Conservation (phyloP, 2,888 invertebrate genomes). For the Harpalus rubripes region DNA sequence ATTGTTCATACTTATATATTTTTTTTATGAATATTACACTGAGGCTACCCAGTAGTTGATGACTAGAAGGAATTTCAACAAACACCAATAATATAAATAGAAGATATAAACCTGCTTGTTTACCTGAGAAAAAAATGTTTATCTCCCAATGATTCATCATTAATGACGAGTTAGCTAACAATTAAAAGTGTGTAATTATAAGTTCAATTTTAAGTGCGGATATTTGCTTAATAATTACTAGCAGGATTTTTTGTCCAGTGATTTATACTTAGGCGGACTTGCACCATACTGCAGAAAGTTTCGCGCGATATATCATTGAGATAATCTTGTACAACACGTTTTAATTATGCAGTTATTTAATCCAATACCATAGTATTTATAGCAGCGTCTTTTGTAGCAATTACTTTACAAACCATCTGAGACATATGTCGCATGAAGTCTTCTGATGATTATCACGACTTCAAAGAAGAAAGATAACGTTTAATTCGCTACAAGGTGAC, state of each 20-base stretch:
- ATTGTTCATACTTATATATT: neutral
- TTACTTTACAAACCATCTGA: conserved; percentile 23
- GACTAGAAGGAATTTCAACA: conserved; percentile 30
- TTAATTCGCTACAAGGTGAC: conserved; percentile 28
- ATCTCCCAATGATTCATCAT: conserved; percentile 44
- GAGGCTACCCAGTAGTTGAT: neutral
- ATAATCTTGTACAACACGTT: conserved; percentile 33
- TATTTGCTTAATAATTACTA: conserved; percentile 31
- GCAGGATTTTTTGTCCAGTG: conserved; percentile 5
- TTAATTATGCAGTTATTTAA: conserved; percentile 37
- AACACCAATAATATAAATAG: conserved; percentile 22
- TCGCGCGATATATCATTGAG: conserved; percentile 23
- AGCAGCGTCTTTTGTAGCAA: conserved; percentile 30
- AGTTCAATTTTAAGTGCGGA: conserved; percentile 27
- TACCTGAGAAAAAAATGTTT: conserved; percentile 22
- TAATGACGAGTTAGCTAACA: conserved; percentile 32
- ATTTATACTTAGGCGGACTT: conserved; percentile 14
- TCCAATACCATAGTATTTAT: conserved; percentile 33
- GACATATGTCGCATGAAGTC: conserved; percentile 11
- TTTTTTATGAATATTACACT: neutral
- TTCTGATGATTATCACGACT: conserved; percentile 13
- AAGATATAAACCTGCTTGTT: conserved; percentile 2
- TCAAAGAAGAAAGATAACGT: conserved; percentile 28
- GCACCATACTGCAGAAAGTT: conserved; percentile 20
- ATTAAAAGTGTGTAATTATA: conserved; percentile 53